A percentile compares a stretch with the other conserved stretches of the same genome.
Evolutionary conservation across 2,113 vertebrate species (phyloP).

Genomic region (Aegithalos caudatus): DNA sequence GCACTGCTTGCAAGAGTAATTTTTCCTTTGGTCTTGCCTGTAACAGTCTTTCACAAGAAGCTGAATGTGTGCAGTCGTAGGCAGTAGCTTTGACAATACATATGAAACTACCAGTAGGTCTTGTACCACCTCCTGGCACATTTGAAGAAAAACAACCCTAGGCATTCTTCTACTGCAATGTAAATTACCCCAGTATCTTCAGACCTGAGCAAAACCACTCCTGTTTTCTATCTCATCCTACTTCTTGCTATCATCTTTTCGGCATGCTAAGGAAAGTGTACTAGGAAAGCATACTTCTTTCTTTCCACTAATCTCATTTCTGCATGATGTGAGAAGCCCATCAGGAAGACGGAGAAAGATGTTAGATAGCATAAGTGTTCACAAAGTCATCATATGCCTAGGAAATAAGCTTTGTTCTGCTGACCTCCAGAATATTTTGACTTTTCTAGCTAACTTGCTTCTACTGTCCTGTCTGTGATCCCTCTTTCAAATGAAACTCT

Average conservation of each 20-base stretch:
- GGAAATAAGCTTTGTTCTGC: background rate
- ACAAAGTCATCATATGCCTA: background rate
- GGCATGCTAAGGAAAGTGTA: background rate
- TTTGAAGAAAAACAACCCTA: conserved; percentile 36
- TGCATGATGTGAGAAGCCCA: background rate
- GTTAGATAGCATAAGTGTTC: background rate
- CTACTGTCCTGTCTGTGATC: background rate
- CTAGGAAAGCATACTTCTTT: background rate
- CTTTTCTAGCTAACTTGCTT: background rate
- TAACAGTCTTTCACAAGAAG: conserved; percentile 42
- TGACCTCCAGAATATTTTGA: background rate
- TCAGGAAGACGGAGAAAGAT: background rate
- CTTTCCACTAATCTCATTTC: background rate
- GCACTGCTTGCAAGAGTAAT: background rate
- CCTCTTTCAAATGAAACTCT: background rate
- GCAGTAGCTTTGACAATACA: conserved; percentile 2
- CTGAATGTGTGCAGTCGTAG: background rate
- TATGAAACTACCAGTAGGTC: background rate
- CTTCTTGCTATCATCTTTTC: background rate
- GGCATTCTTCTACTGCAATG: background rate
- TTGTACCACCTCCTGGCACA: conserved; percentile 5
- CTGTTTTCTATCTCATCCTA: background rate
- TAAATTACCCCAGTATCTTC: background rate
- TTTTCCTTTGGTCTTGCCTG: conserved; percentile 16
- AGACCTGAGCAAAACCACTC: background rate